These are phyloP conservation scores for Ochotona curzoniae DNA, from an alignment of 2,113 vertebrate genomes.

Conservation along the genomic window DNA sequence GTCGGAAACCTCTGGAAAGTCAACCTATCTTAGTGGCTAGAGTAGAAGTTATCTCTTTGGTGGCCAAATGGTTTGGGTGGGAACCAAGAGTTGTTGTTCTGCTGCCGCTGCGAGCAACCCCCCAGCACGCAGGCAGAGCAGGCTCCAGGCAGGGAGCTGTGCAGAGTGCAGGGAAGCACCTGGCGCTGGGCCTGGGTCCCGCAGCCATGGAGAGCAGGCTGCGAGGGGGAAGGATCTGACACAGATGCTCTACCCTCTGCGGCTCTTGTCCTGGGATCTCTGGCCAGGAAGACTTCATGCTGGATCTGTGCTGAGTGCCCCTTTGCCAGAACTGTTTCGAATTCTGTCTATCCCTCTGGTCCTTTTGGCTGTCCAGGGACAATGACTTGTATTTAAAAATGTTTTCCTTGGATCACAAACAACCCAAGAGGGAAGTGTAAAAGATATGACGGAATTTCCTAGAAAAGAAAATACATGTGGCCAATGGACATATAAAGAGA, in stretches of 20 bases:
- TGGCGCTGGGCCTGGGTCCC: constrained; percentile 10
- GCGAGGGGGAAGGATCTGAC: not conserved
- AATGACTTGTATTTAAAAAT: constrained; percentile 10
- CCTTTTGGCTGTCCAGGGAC: not conserved
- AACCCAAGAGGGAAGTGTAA: not conserved
- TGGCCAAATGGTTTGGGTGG: constrained; percentile 51
- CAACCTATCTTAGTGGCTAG: not conserved
- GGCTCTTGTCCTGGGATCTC: not conserved
- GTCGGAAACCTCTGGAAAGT: constrained; percentile 63
- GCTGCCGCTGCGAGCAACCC: constrained; percentile 27
- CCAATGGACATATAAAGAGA: not conserved
- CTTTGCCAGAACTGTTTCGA: not conserved
- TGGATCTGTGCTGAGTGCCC: not conserved
- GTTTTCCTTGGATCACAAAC: not conserved
- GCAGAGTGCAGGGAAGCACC: constrained; percentile 63
- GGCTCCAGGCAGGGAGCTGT: constrained; percentile 58
- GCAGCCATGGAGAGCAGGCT: not conserved
- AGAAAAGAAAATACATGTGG: not conserved
- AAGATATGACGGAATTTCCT: not conserved
- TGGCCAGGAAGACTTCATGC: too few species aligned
- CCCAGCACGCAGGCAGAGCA: constrained; percentile 14
- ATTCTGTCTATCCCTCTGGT: not conserved
- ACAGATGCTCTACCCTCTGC: not conserved
- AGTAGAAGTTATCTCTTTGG: not conserved
- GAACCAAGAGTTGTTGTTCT: constrained; percentile 41